Evolutionary conservation across 1,140 invertebrate genomes (phyloP), one percentile per base, ranked within the genome.

Genomic region (Sycophaga agraensis): DNA sequence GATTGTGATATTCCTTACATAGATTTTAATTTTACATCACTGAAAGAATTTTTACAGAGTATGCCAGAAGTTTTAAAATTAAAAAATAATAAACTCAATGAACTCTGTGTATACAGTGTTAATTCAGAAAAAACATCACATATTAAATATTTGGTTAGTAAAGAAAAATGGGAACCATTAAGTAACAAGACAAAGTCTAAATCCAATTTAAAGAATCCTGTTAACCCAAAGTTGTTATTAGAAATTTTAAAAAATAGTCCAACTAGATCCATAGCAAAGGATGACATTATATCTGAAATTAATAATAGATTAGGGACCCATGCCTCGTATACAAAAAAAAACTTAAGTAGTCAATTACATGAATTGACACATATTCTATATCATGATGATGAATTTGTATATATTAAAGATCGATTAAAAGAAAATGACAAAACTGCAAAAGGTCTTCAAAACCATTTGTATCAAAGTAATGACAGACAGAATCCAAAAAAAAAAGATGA

Each of bases 1-100:
- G 66, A 63, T 2, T n/a, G 24, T 11, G 4, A 42, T 1, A 74
- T 78, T 49, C 76, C 76, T 0, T 76, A 56, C 37, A 59, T 37
- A 22, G 24, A 66, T 1, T 67, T 72, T 7, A 68, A 69, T 2
- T 67, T 59, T 43, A 5, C 6, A 2, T 53, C 39, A n/a, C 22
- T 75, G 0, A 5, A 63, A 0, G 46, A 58, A n/a, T 76, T 71
- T 60, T 14, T 77, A 0, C 11, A 35, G 1, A 67, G 53, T 39
- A 64, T 75, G 34, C 37, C 63, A 0, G 39, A 68, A 0, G 24
- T 59, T n/a, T 50, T 75, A 2, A 1, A 2, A 2, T 0, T 76
- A 2, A 21, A 49, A 7, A 34, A 22, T 0, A 17, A 34, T 0
- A 4, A 14, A 0, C 48, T 67, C 12, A 56, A 62, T 14, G 19